Conservation (phyloP, 2,888 invertebrate genomes). For the Leptura quadrifasciata region DNA sequence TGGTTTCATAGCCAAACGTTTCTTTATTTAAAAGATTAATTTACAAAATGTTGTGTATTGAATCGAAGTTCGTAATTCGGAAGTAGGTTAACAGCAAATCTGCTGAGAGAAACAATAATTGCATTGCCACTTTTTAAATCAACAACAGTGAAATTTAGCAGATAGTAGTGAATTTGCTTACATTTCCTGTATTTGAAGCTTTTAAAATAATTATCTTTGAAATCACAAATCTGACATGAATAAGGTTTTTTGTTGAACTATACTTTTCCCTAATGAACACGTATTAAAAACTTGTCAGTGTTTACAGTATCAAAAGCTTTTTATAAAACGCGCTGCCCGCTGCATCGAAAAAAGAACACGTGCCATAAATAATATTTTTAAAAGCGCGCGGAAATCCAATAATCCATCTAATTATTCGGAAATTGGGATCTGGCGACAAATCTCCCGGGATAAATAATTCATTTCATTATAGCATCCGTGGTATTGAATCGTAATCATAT, state of each 20-base stretch:
- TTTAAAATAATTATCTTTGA: background rate
- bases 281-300: too few species aligned
- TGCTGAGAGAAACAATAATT: background rate
- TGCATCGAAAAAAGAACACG: background rate
- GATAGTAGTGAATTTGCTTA: background rate
- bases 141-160: conserved; percentile 5
- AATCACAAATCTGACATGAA: too few species aligned
- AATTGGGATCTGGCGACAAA: conserved; percentile 31
- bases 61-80: conserved; percentile 13
- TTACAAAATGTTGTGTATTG: background rate
- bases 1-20: background rate
- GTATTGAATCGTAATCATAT: conserved; percentile 33
- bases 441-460: conserved; percentile 32
- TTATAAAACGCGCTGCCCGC: background rate
- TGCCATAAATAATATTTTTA: conserved; percentile 20
- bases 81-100: conserved; percentile 23
- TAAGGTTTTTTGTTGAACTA: too few species aligned
- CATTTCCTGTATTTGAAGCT: background rate
- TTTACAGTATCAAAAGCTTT: background rate
- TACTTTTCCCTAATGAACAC: too few species aligned
- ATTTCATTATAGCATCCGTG: conserved; percentile 28
- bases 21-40: background rate
- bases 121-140: conserved; percentile 19
- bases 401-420: conserved; percentile 27
- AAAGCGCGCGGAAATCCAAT: conserved; percentile 30